phyloP scores from a whole-genome alignment of 2,888 invertebrate species.

The Drosophila quinaria region DNA sequence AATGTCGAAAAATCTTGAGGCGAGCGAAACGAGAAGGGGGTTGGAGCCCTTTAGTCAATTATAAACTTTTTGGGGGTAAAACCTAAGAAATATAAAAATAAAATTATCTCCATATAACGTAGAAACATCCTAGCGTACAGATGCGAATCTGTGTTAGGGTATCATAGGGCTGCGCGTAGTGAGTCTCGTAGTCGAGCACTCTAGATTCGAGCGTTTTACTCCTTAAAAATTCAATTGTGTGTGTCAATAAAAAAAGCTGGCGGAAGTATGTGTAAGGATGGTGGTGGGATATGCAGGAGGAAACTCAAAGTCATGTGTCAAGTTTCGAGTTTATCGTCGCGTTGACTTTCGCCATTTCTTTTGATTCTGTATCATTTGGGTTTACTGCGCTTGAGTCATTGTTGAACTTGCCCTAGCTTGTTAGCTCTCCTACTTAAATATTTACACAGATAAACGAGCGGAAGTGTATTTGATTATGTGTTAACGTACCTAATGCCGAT shows the following conservation, averaged over 20 bases:
- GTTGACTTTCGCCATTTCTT: not conserved
- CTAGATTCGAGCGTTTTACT: not conserved
- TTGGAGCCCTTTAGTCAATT: too few species aligned
- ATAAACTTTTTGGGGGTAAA: too few species aligned
- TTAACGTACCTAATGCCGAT: conserved; percentile 12
- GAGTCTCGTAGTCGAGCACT: conserved; percentile 49
- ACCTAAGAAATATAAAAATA: too few species aligned
- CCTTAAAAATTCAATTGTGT: not conserved
- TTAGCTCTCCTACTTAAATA: conserved; percentile 70
- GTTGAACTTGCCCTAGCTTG: conserved; percentile 11
- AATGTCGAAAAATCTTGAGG: too few species aligned
- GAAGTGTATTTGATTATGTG: conserved; percentile 16
- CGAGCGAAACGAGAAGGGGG: too few species aligned
- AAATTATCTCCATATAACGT: too few species aligned
- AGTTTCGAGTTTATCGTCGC: conserved; percentile 1
- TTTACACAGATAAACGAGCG: conserved; percentile 67
- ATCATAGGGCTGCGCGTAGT: conserved; percentile 54
- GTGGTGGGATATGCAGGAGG: not conserved
- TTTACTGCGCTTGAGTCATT: conserved; percentile 5
- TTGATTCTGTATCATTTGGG: conserved; percentile 2
- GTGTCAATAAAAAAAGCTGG: not conserved
- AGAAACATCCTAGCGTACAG: too few species aligned
- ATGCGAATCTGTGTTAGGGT: conserved; percentile 54
- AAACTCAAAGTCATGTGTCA: not conserved
- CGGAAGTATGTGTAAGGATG: not conserved